Base-by-base conservation (phyloP, 2,888 invertebrate genomes). In the Tenthredo livida region DNA sequence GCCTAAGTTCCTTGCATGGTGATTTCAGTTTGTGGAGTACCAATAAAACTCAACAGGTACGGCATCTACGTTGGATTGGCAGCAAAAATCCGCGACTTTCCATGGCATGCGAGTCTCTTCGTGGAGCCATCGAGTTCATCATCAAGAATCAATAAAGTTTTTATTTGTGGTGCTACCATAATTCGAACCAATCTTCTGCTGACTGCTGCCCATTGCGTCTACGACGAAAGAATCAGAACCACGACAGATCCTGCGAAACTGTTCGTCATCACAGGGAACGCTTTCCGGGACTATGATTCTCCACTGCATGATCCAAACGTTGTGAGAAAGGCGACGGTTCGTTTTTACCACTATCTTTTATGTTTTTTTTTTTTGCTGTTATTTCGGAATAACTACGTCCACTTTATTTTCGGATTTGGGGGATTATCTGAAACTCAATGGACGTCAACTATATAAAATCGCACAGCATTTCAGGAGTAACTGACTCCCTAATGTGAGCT, bases 191-290 rank as follows among this genome's bases (percentile, higher is more conserved):
- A 91, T 86, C 87, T 93, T 3, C 85, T 94, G 25, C 85, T 93
- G 17, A 93, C 92, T 73, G 94, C 94, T n/a, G 94, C 94, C 3
- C 94, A 94, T 87, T 94, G 94, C 87, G 91, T 94, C 54, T 93
- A 89, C 87, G 89, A 93, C 47, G 93, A 92, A 40, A 47, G 0
- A 0, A 84, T 2, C 0, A 88, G 86, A 17, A 84, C 10, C 61
- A 40, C 87, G 2, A 65, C 89, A 4, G 85, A 90, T 40, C 86
- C 92, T 0, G 87, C 84, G 1, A 85, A 86, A 15, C 90, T 89
- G 80, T 88, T 87, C 77, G 80, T 94, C 40, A 91, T 89, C 4
- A 90, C 92, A 0, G 94, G 94, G 73, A 94, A 93, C 61, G 50
- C 90, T 75, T 91, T 89, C 85, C 89, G 90, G 3, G 92, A 93